A percentile compares a stretch with the other conserved stretches of the same genome.
These are phyloP conservation scores for Hoplodrina blanda DNA, from an alignment of 2,888 invertebrate species.

Conservation along the genomic window DNA sequence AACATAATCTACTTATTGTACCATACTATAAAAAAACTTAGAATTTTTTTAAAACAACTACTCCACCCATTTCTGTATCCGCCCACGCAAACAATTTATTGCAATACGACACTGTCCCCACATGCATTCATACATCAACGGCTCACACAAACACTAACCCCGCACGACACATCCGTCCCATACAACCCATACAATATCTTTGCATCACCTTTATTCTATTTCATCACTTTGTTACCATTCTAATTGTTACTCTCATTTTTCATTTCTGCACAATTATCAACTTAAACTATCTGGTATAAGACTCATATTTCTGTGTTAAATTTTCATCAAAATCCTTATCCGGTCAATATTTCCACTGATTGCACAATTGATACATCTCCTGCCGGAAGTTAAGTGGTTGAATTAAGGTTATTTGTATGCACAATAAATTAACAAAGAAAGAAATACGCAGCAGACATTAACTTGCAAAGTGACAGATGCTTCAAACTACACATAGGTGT, in stretches of 20 bases:
- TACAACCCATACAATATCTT: conserved; percentile 64
- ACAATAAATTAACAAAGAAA: conserved; percentile 16
- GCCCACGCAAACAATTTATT: conserved; percentile 86
- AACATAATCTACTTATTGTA: too few relatives aligned
- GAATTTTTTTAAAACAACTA: conserved; percentile 18
- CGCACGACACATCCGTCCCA: conserved; percentile 83
- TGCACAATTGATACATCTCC: conserved; percentile 58
- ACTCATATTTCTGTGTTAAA: neutral
- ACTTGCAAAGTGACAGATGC: conserved; percentile 11
- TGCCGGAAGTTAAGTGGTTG: conserved; percentile 58
- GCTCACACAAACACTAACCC: conserved; percentile 78
- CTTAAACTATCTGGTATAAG: neutral
- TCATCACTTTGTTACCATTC: conserved; percentile 51
- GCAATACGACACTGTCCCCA: conserved; percentile 87
- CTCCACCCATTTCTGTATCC: conserved; percentile 72
- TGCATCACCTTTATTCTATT: conserved; percentile 61
- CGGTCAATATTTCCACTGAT: conserved; percentile 53
- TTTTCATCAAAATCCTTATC: conserved; percentile 19
- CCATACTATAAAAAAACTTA: neutral
- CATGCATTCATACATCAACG: conserved; percentile 81
- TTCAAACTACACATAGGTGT: neutral
- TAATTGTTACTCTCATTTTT: conserved; percentile 48
- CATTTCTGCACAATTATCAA: conserved; percentile 10
- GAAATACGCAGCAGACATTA: conserved; percentile 8
- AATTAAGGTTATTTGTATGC: conserved; percentile 21